phyloP scores from a whole-genome alignment of 2,888 invertebrate genomes.

The Eupithecia subfuscata region DNA sequence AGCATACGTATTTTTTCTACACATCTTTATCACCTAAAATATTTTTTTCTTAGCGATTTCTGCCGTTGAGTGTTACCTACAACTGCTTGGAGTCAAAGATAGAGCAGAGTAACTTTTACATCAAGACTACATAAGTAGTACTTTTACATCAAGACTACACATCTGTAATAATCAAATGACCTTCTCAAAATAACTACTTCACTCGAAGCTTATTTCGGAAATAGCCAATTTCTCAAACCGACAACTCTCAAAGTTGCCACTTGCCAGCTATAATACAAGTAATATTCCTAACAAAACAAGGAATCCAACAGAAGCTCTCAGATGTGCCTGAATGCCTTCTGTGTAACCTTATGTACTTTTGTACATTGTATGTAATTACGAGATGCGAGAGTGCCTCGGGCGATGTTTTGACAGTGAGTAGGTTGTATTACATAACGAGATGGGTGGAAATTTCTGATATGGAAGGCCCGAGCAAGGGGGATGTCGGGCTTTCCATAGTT shows the following conservation, averaged over 20 bases:
- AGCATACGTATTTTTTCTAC: not conserved
- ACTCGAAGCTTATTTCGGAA: no score
- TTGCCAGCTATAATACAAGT: not conserved
- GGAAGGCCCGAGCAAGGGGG: not conserved
- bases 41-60: no score
- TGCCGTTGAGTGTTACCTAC: no score
- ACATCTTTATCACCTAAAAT: not conserved
- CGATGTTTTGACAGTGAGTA: conserved; percentile 39
- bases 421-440: not conserved
- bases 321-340: conserved; percentile 73
- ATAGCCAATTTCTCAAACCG: not conserved
- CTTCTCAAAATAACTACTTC: no score
- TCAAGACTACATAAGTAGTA: no score
- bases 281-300: conserved; percentile 55
- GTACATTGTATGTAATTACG: conserved; percentile 31
- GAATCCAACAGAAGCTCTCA: conserved; percentile 63
- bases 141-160: no score
- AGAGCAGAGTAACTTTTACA: no score
- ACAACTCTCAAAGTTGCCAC: not conserved
- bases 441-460: not conserved
- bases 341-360: conserved; percentile 62
- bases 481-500: not conserved
- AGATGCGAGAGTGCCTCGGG: conserved; percentile 55
- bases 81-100: no score
- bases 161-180: no score